Evolutionary conservation across 2,888 invertebrate genomes (phyloP), one percentile per base, ranked within the genome.

Genomic region (Biston betularia): DNA sequence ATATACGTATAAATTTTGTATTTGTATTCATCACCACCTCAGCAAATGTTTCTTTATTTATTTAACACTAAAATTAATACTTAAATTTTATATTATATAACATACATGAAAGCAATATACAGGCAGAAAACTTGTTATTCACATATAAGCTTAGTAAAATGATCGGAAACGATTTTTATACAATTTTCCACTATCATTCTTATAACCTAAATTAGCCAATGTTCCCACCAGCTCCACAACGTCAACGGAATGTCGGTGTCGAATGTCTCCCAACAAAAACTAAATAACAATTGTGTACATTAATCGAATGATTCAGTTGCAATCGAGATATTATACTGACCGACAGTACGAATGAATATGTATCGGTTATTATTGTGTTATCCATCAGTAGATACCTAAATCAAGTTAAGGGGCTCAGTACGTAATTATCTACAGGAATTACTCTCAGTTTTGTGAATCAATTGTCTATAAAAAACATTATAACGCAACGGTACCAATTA

Each of bases 181-280:
- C 6, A n/a, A 50, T 50, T 50, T 33, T 33, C 12, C 12, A 38
- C n/a, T 14, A 53, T 35, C 35, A 38, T 44, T 54, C 7, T 42
- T 44, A 33, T 44, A 44, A 54, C 54, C 54, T 54, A 52, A 54
- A 12, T 45, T 50, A 58, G 54, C 42, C 46, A 62, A 60, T 58
- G 49, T 54, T 55, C 49, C 53, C 57, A 57, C 49, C 64, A 44
- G 52, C 38, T 53, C 12, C 7, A 46, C 33, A 46, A 14, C 34
- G 15, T 10, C 53, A n/a, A 34, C 65, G 65, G 56, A 70, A 76
- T 71, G 70, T 65, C 72, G 73, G 81, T 87, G 82, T 89, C 86
- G 70, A 73, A 75, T 88, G 73, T 75, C 85, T 78, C 65, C 75
- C 82, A 82, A 84, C 79, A 84, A 79, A 84, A 83, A 81, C 80